These are phyloP conservation scores for Drosophila sucinea DNA, from an alignment of 1,140 invertebrate genomes.

Conservation along the genomic window DNA sequence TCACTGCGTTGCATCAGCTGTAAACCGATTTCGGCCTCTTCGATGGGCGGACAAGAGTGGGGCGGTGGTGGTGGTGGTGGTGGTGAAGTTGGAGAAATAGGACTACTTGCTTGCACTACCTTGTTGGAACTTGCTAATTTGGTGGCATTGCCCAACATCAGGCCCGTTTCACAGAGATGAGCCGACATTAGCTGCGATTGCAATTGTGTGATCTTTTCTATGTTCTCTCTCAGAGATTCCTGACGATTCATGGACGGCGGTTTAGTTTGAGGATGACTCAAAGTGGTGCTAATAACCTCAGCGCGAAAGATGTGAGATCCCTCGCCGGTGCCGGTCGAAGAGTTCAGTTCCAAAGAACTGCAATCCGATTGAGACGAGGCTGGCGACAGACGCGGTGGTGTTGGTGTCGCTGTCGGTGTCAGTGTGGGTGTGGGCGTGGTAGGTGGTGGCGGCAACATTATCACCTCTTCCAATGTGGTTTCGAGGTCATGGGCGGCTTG, in stretches of 20 bases:
- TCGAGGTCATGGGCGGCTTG: constrained; percentile 73
- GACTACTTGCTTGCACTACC: constrained; percentile 4
- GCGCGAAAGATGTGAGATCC: constrained; percentile 69
- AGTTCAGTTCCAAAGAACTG: constrained; percentile 62
- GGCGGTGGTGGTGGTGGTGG: constrained; percentile 35
- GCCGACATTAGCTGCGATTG: constrained; percentile 83
- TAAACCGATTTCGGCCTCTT: constrained; percentile 55
- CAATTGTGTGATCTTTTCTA: constrained; percentile 81
- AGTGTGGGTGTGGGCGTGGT: constrained; percentile 19
- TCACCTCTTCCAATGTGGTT: constrained; percentile 73
- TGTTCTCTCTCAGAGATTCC: constrained; percentile 80
- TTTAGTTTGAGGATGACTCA: constrained; percentile 46
- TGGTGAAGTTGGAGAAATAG: background rate
- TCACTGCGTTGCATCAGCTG: constrained; percentile 86
- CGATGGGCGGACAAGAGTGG: constrained; percentile 7
- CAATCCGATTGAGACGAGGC: constrained; percentile 71
- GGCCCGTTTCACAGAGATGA: constrained; percentile 58
- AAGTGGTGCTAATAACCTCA: constrained; percentile 75
- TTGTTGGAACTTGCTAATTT: constrained; percentile 40
- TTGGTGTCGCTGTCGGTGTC: constrained; percentile 32
- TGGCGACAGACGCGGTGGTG: constrained; percentile 57
- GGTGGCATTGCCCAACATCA: constrained; percentile 38
- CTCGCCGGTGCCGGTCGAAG: constrained; percentile 32
- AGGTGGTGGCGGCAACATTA: constrained; percentile 23
- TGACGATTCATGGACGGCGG: constrained; percentile 63